Base-by-base conservation (phyloP, 2,888 invertebrate genomes). In the Epirrhoe tristata region DNA sequence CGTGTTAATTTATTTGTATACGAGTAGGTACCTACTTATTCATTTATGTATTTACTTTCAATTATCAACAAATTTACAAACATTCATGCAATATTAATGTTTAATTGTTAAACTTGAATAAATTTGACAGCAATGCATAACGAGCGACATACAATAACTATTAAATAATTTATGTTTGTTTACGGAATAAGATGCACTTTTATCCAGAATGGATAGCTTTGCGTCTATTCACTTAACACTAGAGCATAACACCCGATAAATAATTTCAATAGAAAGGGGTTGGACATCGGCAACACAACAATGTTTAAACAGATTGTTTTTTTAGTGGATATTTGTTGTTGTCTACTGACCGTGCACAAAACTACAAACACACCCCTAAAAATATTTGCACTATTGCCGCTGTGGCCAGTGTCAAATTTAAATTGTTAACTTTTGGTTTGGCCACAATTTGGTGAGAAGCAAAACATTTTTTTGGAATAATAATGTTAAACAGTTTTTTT, bases 251-350 rank as follows among this genome's bases (percentile, higher is more conserved):
- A 58, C 36, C 51, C 51, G 36, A 34, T 32, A 51, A 58, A 48
- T 14, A 48, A 58, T 58, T 39, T 36, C n/a, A 58, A 51, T 51
- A 51, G 36, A 58, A 51, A 16, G 32, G 58, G 58, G 58, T 58
- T 58, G 36, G 17, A 51, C 39, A 43, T 43, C 12, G 7, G 12
- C 39, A 43, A 8, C 39, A 43, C 39, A 43, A 12, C 12, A 14
- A 36, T 4, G 16, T 16, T 51, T 51, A 24, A 17, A 51, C 58
- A 51, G 36, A 58, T 58, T 6, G 32, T 32, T 39, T 51, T 12
- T 50, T 48, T 48, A 5, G 12, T 16, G 4, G 6, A 5, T n/a
- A 24, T 39, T 12, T 51, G 17, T 16, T 58, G 36, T 51, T n/a
- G 12, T 24, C 8, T 17, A 12, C 50, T 48, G 48, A 16, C 16